Evolutionary conservation across 2,888 invertebrate species (phyloP), one percentile per base, ranked within the genome.

Genomic region (Nomada ruficornis): DNA sequence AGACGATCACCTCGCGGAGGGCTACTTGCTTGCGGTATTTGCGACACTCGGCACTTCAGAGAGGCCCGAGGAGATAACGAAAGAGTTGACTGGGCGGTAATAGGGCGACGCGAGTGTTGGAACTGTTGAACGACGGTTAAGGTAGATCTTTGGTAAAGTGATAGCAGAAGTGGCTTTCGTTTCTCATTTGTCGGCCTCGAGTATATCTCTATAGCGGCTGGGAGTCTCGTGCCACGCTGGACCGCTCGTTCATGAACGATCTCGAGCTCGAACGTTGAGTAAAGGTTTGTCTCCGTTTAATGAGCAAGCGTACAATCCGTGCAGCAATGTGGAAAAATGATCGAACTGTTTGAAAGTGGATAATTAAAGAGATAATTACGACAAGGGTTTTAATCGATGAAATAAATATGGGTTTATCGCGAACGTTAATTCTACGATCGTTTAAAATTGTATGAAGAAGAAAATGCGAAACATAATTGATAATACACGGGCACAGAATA

Each of bases 231-330:
- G 62, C 65, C 44, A 29, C 42, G 59, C 55, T n/a, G 68, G 64
- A 73, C 73, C 57, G 64, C 74, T 74, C 68, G 75, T 77, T 69
- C 63, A 70, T 67, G 72, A 77, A 76, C 79, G 69, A 87, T 82
- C 77, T 87, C 72, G 65, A 82, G 77, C 85, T 71, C 81, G 77
- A 88, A 80, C 57, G 78, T 80, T 77, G 50, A 74, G 83, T 77
- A 86, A 88, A 88, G 88, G 86, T 88, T 88, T 83, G 80, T 80
- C 70, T 63, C 54, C 59, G 72, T 82, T 86, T 86, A 82, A 86
- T 72, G 86, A 86, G 75, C 70, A 52, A 42, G 62, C 60, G 59
- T 42, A 57, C 44, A 29, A 69, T 68, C 29, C 68, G 62, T 62
- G 55, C 63, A 62, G 62, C 44, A 44, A 72, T 52, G 80, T 55